Conservation (phyloP, 2,888 invertebrate species). For the Caenorhabditis sp. region DNA sequence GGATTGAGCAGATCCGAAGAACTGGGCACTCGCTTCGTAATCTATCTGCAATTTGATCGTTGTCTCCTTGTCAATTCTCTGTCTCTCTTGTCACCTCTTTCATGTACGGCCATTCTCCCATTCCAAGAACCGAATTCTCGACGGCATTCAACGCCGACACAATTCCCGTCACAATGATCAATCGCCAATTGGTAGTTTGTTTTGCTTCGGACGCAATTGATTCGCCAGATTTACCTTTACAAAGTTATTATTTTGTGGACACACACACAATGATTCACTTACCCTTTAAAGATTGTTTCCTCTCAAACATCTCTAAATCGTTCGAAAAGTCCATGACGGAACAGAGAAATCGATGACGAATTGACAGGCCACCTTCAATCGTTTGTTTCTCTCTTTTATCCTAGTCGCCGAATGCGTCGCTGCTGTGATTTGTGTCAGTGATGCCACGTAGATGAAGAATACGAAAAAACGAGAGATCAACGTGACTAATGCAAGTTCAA, state of each 20-base stretch:
- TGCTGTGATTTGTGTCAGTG: slow-evolving; percentile 41
- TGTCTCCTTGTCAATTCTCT: not conserved
- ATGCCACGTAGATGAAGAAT: not conserved
- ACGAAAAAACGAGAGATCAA: slow-evolving; percentile 1
- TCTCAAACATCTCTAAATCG: slow-evolving; percentile 27
- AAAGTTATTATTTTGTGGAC: too few relatives aligned
- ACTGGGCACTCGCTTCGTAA: slow-evolving; percentile 61
- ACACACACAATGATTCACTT: not conserved
- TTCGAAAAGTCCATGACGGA: slow-evolving; percentile 18
- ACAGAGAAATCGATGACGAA: not conserved
- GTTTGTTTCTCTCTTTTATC: not conserved
- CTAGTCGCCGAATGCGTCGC: slow-evolving; percentile 8
- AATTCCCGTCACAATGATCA: slow-evolving; percentile 43
- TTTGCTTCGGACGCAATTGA: slow-evolving; percentile 6
- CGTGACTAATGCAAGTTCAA: not conserved
- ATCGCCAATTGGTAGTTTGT: slow-evolving; percentile 29
- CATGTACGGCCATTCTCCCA: slow-evolving; percentile 57
- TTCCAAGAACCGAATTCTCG: slow-evolving; percentile 50
- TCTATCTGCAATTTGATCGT: slow-evolving; percentile 69
- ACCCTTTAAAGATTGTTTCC: slow-evolving; percentile 11
- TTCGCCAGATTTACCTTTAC: not conserved
- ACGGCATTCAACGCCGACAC: slow-evolving; percentile 39
- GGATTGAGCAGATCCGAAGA: slow-evolving; percentile 67
- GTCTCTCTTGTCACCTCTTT: slow-evolving; percentile 24
- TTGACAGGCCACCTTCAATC: not conserved